Evolutionary conservation across 2,888 invertebrate genomes (phyloP), one percentile per base, ranked within the genome.

Genomic region (Drosophila acutilabella): DNA sequence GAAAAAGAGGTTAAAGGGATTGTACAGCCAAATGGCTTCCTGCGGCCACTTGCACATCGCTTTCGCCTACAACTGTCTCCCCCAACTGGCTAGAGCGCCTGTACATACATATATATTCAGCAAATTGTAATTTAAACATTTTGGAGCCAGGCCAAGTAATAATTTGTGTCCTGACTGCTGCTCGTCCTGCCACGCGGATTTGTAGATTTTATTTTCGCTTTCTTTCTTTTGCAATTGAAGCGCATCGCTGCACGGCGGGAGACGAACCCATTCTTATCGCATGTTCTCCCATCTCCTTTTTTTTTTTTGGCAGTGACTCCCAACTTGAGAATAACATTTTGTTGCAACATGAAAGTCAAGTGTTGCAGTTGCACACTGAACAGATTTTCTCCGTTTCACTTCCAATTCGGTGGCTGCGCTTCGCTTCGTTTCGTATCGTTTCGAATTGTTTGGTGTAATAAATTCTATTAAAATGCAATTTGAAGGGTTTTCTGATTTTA

Each of bases 61-160:
- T 16, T 30, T 20, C 20, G 4, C 20, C 2, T 20, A 20, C 20
- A 4, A 20, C 23, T 14, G 13, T 41, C 7, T 26, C 13, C 5
- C 54, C 40, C 26, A 16, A 40, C 13, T 38, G 20, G 20, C 20
- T 20, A 4, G 20, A 20, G 26, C 14, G 40, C n/a, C 16, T 41
- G 30, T 58, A 38, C 30, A 53, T 65, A 61, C 50, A 65, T 64
- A 58, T 64, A 72, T 78, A 62, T 61, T 73, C 65, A 69, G 75
- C 69, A 83, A 89, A 88, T 88, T 88, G 88, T 88, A 89, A 88
- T 88, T 89, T 88, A 89, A 86, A 74, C 84, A 88, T 89, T 88
- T 79, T 89, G 89, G 89, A 78, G 56, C 52, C 51, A 50, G 70
- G 88, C 88, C 88, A 88, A 88, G 82, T 79, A 88, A 89, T 88